A percentile compares a stretch with the other conserved stretches of the same genome.
Evolutionary conservation across 92 coral and sea anemone species (phyloP).

Genomic region (Siderastrea radians): DNA sequence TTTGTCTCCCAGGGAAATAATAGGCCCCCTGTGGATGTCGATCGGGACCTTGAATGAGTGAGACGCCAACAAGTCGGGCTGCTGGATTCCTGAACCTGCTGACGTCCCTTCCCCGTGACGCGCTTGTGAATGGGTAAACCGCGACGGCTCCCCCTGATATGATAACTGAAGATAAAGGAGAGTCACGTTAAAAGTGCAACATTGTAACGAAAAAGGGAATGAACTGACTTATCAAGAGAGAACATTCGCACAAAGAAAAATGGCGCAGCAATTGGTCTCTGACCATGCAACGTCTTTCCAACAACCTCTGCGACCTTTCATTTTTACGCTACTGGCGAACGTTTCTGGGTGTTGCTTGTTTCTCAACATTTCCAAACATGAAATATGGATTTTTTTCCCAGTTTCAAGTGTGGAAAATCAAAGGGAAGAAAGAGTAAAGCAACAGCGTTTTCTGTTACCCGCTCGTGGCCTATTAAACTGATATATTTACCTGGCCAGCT

Average conservation of each 20-base stretch:
- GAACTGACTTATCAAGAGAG: neutral
- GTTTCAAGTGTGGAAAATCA: no score
- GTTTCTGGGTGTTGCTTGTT: no score
- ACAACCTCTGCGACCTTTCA: no score
- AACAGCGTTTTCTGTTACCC: neutral
- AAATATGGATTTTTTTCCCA: no score
- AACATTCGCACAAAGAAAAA: neutral
- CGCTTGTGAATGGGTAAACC: conserved; percentile 77
- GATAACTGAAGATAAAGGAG: conserved; percentile 8
- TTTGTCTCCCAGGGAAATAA: conserved; percentile 67
- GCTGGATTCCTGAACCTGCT: conserved; percentile 75
- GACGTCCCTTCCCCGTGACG: conserved; percentile 63
- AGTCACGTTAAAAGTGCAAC: no score
- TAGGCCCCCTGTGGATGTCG: conserved; percentile 85
- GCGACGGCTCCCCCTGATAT: conserved; percentile 71
- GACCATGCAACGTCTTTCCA: no score
- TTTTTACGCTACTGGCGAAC: no score
- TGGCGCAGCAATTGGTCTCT: no score
- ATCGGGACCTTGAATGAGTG: conserved; percentile 83
- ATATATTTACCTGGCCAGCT: conserved; percentile 35
- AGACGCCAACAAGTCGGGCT: conserved; percentile 66
- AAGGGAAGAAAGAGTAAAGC: neutral
- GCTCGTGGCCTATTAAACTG: no score
- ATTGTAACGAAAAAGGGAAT: neutral
- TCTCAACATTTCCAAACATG: no score